These are phyloP conservation scores for Tenualosa thibaudeaui DNA, from an alignment of 2,797 vertebrate genomes.

Conservation along the genomic window DNA sequence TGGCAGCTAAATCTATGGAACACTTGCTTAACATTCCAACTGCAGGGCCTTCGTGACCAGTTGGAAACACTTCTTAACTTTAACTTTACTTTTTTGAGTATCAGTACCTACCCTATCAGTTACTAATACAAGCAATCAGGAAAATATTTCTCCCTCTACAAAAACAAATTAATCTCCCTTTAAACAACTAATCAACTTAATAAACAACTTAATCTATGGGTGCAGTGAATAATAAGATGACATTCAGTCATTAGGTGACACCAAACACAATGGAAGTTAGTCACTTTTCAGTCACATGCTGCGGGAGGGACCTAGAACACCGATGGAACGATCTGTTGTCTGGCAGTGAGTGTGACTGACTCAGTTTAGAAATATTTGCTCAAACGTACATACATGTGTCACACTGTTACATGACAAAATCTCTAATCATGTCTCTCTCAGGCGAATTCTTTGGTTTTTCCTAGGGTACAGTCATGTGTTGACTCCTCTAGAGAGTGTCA, in stretches of 20 bases:
- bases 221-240: not conserved
- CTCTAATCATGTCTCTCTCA: not conserved
- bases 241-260: too few relatives aligned
- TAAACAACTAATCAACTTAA: conserved; percentile 3
- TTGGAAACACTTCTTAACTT: too few relatives aligned
- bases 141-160: not conserved
- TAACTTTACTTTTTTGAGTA: too few relatives aligned
- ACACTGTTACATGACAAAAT: not conserved
- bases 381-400: not conserved
- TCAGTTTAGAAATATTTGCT: not conserved
- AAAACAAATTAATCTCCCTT: not conserved
- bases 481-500: not conserved
- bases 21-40: too few relatives aligned
- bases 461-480: not conserved
- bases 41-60: too few relatives aligned
- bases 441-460: not conserved
- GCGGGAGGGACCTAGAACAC: not conserved
- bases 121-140: not conserved
- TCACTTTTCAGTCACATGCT: not conserved
- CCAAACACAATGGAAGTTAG: too few relatives aligned
- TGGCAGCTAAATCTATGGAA: too few relatives aligned
- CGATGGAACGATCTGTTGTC: not conserved
- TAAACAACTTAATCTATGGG: not conserved
- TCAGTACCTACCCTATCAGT: too few relatives aligned
- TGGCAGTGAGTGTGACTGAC: not conserved